A percentile compares a stretch with the other conserved stretches of the same genome.
phyloP scores from a whole-genome alignment of 2,888 invertebrate species.

The Hirtodrosophila alboralis region DNA sequence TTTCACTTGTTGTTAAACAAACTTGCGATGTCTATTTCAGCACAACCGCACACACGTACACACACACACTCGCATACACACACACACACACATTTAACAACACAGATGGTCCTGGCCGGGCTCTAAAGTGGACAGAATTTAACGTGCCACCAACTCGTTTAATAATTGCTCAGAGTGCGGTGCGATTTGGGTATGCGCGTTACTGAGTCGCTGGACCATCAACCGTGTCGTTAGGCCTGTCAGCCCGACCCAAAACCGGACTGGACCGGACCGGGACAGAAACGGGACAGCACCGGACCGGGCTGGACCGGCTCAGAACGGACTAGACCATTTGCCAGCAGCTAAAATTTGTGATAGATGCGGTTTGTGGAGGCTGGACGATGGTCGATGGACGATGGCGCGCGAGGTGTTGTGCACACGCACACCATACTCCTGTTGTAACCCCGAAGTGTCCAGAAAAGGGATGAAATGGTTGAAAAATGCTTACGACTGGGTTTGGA shows the following conservation, averaged over 20 bases:
- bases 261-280: constrained; percentile 21
- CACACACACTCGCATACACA: constrained; percentile 6
- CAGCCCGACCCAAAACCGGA: constrained; percentile 56
- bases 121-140: constrained; percentile 73
- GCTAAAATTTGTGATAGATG: constrained; percentile 76
- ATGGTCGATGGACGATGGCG: constrained; percentile 62
- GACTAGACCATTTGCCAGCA: constrained; percentile 57
- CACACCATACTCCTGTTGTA: constrained; percentile 36
- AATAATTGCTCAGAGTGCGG: constrained; percentile 77
- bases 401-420: constrained; percentile 68
- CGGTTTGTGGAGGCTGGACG: constrained; percentile 75
- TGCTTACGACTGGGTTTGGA: constrained; percentile 73
- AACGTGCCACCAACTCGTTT: constrained; percentile 76
- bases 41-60: constrained; percentile 35
- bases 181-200: constrained; percentile 70
- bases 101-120: constrained; percentile 56
- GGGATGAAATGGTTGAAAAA: constrained; percentile 77
- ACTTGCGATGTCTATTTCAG: constrained; percentile 74
- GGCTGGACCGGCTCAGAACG: constrained; percentile 43
- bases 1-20: constrained; percentile 74
- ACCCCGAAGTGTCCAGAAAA: constrained; percentile 75
- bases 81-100: constrained; percentile 23
- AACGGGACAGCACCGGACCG: constrained; percentile 18
- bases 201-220: constrained; percentile 64
- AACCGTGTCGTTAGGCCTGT: constrained; percentile 77